Evolutionary conservation across 2,113 vertebrate species (phyloP), one percentile per base, ranked within the genome.

Genomic region (Xyrauchen texanus): DNA sequence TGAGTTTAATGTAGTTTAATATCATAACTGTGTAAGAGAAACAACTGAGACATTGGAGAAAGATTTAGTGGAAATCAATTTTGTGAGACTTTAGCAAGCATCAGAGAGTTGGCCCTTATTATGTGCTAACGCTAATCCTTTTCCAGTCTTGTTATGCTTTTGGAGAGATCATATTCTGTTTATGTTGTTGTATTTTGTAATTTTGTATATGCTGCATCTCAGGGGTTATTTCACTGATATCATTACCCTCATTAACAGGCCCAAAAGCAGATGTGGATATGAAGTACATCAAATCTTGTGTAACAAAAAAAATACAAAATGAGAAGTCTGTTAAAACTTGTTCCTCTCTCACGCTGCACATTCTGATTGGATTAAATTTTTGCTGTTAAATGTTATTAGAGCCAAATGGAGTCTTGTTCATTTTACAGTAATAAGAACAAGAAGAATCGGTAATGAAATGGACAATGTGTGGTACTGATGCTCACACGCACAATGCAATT

Each of bases 351-450:
- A 46, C 7, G 2, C 68, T 64, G 78, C 78, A 72, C 52, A 78
- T 64, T 64, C 53, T 21, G 77, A 79, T 71, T 65, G 55, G 68
- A 63, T 63, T 63, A 57, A 72, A 72, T 64, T 65, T 79, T 72
- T 72, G 49, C 62, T 55, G 65, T 72, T 72, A 79, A 62, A 49
- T 53, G 34, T 79, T 71, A 46, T 71, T 65, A 51, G 51, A 79
- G 62, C 68, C 78, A 79, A 68, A 79, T 79, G 78, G 78, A 71
- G 68, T 71, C 70, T 46, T 46, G 60, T 64, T 79, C 34, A 79
- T 64, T 79, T 79, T 63, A 63, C 60, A 44, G 78, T 79, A 70
- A 79, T 79, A 64, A 79, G 52, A 42, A 79, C 63, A 63, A 68
- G 52, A 74, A 16, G 12, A 51, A 63, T 74, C 11, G 34, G 46